Conservation (phyloP, 2,888 invertebrate genomes). For the Crossocerus cetratus region DNA sequence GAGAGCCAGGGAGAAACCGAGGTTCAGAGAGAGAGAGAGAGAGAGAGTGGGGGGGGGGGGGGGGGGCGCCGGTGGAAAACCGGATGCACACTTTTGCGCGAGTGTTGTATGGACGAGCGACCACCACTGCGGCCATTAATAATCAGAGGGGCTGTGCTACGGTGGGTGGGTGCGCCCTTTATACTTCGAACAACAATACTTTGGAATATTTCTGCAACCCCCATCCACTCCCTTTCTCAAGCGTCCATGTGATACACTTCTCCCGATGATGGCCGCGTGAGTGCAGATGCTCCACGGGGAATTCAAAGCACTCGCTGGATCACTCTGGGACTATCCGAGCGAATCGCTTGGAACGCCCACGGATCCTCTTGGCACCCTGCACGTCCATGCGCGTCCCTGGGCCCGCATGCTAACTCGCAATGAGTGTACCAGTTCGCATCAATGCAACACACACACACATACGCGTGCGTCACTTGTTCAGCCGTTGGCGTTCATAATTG, state of each 20-base stretch:
- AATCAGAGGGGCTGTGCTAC: constrained; percentile 50
- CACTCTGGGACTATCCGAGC: constrained; percentile 47
- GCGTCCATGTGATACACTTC: constrained; percentile 44
- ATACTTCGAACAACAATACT: constrained; percentile 58
- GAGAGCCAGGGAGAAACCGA: no score
- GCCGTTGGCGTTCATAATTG: constrained; percentile 58
- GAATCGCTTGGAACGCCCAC: constrained; percentile 47
- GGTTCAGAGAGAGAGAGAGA: no score
- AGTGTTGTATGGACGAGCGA: constrained; percentile 53
- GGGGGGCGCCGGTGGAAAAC: constrained; percentile 53
- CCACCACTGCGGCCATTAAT: constrained; percentile 64
- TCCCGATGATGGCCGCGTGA: constrained; percentile 40
- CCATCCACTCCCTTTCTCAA: no score
- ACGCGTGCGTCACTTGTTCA: constrained; percentile 39
- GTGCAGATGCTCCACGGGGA: constrained; percentile 46
- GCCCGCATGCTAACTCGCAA: background rate
- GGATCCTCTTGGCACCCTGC: constrained; percentile 43
- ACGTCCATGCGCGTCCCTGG: constrained; percentile 11
- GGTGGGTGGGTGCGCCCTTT: constrained; percentile 47
- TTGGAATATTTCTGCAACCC: constrained; percentile 4
- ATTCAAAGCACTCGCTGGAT: constrained; percentile 27
- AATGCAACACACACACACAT: constrained; percentile 5
- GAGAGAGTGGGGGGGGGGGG: no score
- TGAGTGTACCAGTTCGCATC: background rate
- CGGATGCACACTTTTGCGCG: constrained; percentile 64